These are phyloP conservation scores for Mythimna vitellina DNA, from an alignment of 2,888 invertebrate species.

Conservation along the genomic window DNA sequence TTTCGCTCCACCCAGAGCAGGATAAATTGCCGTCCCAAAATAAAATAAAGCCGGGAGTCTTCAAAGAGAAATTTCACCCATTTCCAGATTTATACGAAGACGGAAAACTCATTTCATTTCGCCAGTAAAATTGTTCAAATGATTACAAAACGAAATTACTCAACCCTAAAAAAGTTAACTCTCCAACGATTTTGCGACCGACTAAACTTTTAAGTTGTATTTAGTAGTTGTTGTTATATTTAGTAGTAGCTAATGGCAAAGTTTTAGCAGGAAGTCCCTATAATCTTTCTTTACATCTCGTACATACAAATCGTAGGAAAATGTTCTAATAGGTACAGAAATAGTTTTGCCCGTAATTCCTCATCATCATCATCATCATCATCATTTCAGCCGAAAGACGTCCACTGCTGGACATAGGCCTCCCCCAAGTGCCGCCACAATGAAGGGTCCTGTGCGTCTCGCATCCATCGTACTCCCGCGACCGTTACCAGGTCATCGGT, in stretches of 20 bases:
- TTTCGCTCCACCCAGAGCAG: too few relatives aligned
- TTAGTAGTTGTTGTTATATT: neutral
- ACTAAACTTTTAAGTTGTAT: slow-evolving; percentile 8
- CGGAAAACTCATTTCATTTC: neutral
- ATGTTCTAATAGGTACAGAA: too few relatives aligned
- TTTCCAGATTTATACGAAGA: slow-evolving; percentile 10
- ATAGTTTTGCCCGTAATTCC: too few relatives aligned
- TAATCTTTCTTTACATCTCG: neutral
- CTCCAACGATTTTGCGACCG: neutral
- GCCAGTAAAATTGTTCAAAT: slow-evolving; percentile 4
- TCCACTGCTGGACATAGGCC: too few relatives aligned
- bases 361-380: too few relatives aligned
- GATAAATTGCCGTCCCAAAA: too few relatives aligned
- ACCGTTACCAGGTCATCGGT: too few relatives aligned
- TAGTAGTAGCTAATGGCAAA: slow-evolving; percentile 9
- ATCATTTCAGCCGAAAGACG: too few relatives aligned
- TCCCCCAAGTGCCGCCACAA: too few relatives aligned
- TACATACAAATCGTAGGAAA: too few relatives aligned
- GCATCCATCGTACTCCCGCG: too few relatives aligned
- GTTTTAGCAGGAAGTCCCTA: neutral
- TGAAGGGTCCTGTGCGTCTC: too few relatives aligned
- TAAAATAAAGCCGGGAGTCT: neutral
- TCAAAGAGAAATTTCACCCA: neutral
- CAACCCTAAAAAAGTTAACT: neutral
- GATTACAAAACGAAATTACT: neutral